Evolutionary conservation across 1,140 invertebrate species (phyloP).

Genomic region (Armadillidium nasatum): DNA sequence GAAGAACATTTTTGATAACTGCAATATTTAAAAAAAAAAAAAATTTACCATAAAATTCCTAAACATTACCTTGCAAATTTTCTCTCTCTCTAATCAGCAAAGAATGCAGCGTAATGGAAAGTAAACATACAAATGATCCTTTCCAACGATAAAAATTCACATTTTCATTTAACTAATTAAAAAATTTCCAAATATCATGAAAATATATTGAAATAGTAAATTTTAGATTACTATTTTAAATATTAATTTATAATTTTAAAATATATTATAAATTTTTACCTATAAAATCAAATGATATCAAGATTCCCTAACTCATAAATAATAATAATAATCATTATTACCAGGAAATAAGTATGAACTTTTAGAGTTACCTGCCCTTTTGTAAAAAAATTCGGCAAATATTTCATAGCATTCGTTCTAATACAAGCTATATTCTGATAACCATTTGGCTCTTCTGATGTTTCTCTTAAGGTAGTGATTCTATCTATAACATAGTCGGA

Average conservation of each 20-base stretch:
- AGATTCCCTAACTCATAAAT: not conserved
- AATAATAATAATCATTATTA: not conserved
- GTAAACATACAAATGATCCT: not conserved
- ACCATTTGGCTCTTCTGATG: conserved; percentile 60
- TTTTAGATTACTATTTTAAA: no score
- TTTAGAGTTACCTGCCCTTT: conserved; percentile 72
- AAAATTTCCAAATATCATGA: no score
- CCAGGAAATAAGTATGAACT: conserved; percentile 28
- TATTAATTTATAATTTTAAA: not conserved
- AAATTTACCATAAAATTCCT: no score
- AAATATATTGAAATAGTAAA: no score
- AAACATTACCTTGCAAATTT: no score
- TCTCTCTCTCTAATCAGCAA: not conserved
- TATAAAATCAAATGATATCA: conserved; percentile 17
- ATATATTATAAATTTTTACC: no score
- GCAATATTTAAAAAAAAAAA: conserved; percentile 47
- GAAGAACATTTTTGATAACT: conserved; percentile 98
- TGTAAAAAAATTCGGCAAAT: conserved; percentile 89
- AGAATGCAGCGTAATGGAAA: not conserved
- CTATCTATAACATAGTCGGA: conserved; percentile 96
- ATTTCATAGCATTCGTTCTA: conserved; percentile 97
- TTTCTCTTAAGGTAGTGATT: conserved; percentile 74
- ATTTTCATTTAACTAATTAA: no score
- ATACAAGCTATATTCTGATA: conserved; percentile 95
- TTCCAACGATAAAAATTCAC: no score